These are phyloP conservation scores for Oxyruncus cristatus DNA, from an alignment of 2,113 vertebrate genomes.

Conservation along the genomic window DNA sequence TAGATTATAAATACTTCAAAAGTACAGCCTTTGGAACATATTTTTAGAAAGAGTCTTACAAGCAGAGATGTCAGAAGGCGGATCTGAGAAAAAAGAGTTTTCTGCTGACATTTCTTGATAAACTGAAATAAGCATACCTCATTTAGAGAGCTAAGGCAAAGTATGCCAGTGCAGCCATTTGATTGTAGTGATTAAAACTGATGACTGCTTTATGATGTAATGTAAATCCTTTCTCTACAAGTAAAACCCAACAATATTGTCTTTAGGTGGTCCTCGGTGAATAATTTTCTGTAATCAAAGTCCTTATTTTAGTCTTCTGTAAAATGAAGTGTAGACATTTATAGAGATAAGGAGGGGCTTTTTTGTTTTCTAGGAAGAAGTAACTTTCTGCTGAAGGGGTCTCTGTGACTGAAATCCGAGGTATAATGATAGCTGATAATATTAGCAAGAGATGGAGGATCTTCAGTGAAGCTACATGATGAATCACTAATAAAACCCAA, in stretches of 20 bases:
- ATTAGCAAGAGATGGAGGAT: neutral
- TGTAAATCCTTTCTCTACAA: neutral
- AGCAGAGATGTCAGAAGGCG: neutral
- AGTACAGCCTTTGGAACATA: neutral
- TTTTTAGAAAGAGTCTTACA: slow-evolving; percentile 20
- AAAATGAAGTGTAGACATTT: neutral
- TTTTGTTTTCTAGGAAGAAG: neutral
- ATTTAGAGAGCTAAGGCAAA: slow-evolving; percentile 19
- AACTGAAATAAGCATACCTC: slow-evolving; percentile 20
- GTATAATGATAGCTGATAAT: slow-evolving; percentile 2
- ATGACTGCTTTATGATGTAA: neutral
- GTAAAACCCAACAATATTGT: neutral
- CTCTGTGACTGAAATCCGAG: neutral
- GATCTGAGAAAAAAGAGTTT: neutral
- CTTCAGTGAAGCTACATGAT: neutral
- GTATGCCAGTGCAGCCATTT: neutral
- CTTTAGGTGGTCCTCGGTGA: neutral
- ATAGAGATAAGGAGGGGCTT: neutral
- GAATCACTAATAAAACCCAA: slow-evolving; percentile 41
- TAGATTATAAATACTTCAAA: neutral
- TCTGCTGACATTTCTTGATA: slow-evolving; percentile 22
- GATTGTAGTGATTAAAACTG: neutral
- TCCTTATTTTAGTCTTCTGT: neutral
- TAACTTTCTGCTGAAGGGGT: neutral
- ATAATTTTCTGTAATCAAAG: neutral